Percentiles rank a stretch among this genome's conserved stretches.
Conservation (phyloP, 2,797 vertebrate species). For the Agapornis canus region DNA sequence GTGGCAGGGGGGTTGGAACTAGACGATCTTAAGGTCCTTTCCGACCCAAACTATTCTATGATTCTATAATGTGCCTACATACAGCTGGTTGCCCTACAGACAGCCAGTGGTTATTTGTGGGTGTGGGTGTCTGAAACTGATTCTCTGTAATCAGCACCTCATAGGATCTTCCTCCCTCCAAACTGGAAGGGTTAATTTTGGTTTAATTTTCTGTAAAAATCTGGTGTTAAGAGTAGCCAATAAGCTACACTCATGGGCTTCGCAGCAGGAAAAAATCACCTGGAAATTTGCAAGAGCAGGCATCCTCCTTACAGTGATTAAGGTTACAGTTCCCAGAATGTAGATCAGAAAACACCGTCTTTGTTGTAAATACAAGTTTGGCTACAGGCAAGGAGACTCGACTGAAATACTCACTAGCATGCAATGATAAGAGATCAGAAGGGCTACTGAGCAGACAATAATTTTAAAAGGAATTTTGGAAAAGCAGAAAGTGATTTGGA, state of each 20-base stretch:
- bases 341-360: not conserved
- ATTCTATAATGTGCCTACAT: not conserved
- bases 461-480: not conserved
- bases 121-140: not conserved
- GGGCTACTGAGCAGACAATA: not conserved
- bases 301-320: not conserved
- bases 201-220: not conserved
- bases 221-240: not conserved
- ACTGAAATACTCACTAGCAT: not conserved
- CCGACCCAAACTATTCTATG: not conserved
- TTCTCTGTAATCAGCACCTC: accelerated
- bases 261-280: not conserved
- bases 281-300: not conserved
- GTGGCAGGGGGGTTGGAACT: not conserved
- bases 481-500: not conserved
- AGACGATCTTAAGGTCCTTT: not conserved
- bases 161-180: not conserved
- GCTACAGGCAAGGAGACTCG: not conserved
- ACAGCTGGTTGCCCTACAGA: not conserved
- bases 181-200: not conserved
- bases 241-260: not conserved
- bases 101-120: not conserved
- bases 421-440: accelerated
- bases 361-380: not conserved
- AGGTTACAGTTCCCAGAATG: not conserved